Evolutionary conservation across 2,113 vertebrate species (phyloP).

Genomic region (Barbus barbus): DNA sequence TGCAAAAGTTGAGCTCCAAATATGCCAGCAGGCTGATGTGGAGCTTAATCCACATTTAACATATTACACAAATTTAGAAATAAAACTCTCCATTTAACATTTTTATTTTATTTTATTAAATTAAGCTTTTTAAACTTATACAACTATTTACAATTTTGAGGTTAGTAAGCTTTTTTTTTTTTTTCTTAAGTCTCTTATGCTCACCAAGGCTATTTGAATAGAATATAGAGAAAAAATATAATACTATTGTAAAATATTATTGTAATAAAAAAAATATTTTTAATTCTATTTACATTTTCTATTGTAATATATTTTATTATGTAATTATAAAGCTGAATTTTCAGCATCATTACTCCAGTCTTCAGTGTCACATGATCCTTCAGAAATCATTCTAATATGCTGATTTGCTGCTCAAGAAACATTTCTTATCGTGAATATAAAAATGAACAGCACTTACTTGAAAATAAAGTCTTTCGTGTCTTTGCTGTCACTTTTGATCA

Average conservation of each 20-base stretch:
- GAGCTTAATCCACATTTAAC: background rate
- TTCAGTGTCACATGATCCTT: background rate
- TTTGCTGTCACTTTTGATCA: background rate
- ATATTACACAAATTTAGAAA: too few relatives aligned
- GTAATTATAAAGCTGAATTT: too few relatives aligned
- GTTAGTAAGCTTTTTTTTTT: too few relatives aligned
- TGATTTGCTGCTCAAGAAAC: background rate
- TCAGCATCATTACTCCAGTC: background rate
- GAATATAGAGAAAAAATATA: background rate
- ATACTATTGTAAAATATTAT: background rate
- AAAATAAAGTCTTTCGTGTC: background rate
- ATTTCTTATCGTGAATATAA: too few relatives aligned
- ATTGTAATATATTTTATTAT: too few relatives aligned
- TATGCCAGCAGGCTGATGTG: background rate
- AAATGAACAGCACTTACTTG: too few relatives aligned
- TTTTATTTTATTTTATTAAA: too few relatives aligned
- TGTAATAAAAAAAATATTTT: background rate
- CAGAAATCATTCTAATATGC: background rate
- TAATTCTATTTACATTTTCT: too few relatives aligned
- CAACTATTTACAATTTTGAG: too few relatives aligned
- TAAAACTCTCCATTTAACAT: too few relatives aligned
- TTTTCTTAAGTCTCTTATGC: background rate
- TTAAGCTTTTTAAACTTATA: background rate
- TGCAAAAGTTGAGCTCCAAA: conserved; percentile 47
- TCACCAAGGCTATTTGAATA: background rate